Evolutionary conservation across 2,113 vertebrate genomes (phyloP), one percentile per base, ranked within the genome.

Genomic region (Epinephelus cyanopodus): DNA sequence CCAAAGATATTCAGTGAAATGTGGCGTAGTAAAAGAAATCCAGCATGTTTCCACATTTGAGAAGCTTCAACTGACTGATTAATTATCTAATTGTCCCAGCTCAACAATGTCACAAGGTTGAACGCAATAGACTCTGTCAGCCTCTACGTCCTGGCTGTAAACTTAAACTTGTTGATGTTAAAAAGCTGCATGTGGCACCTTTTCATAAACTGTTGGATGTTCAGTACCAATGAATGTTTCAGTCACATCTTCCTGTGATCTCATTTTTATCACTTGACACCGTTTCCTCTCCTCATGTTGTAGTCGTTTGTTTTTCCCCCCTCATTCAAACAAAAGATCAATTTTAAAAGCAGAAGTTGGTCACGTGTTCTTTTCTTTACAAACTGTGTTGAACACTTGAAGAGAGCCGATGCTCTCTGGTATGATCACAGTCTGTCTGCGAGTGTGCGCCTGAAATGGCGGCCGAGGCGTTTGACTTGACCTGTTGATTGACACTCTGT

Each of bases 141-240:
- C 42, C 14, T 1, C 33, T 21, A 17, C 14, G 50, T 29, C 18
- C 25, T 54, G 29, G 13, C 33, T 2, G 10, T 52, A 19, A 14
- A 53, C 19, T 21, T 12, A 37, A 37, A 4, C 7, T 37, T 37
- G 2, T 17, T 1, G 62, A 75, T 66, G 80, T 84, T 81, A 60
- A 47, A 82, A 67, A 29, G 86, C 62, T 77, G 19, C 88, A 70
- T 81, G 90, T 83, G 77, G 82, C 83, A 79, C 84, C 70, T 87
- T 68, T 52, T 60, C 23, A 58, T 6, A 37, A 83, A 57, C 75
- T 4, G 60, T 54, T 62, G 81, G 87, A 87, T 85, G 85, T 87
- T 82, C 33, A 45, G 47, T 0, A 61, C 53, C 68, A 42, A 81
- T 60, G 78, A 90, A 92, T 81, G 89, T 90, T 61, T 78, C n/a